phyloP scores from a whole-genome alignment of 1,140 invertebrate species.

The Myzus persicae region DNA sequence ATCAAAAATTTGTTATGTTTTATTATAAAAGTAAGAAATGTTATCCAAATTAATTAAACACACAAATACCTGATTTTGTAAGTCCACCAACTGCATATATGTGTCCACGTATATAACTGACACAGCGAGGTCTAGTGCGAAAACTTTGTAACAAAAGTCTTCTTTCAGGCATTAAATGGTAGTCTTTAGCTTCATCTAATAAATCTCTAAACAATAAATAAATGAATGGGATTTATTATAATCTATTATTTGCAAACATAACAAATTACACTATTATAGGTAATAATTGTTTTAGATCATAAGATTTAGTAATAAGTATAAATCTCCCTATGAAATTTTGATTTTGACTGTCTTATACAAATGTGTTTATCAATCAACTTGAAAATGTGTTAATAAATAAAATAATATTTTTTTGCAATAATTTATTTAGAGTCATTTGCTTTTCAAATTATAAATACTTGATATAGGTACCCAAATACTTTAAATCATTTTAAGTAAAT shows the following conservation, averaged over 20 bases:
- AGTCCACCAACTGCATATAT: conserved; percentile 90
- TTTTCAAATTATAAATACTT: background rate
- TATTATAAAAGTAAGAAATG: background rate
- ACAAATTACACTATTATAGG: background rate
- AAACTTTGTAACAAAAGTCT: conserved; percentile 78
- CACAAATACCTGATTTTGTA: conserved; percentile 74
- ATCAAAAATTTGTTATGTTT: background rate
- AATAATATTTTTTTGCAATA: background rate
- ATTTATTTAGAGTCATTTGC: background rate
- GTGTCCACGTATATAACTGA: conserved; percentile 78
- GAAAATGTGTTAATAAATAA: background rate
- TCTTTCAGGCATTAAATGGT: conserved; percentile 85
- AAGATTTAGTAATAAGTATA: background rate
- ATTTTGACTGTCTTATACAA: background rate
- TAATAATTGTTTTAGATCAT: background rate
- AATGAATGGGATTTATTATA: background rate
- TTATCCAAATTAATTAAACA: conserved; percentile 32
- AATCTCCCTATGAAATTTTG: background rate
- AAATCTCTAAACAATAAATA: conserved; percentile 70
- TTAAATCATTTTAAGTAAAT: background rate
- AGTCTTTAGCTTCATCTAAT: conserved; percentile 84
- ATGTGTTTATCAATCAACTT: background rate
- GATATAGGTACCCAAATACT: background rate
- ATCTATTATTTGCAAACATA: background rate
- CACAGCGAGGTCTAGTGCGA: conserved; percentile 77